A percentile compares a stretch with the other conserved stretches of the same genome.
Conservation (phyloP, 1,140 invertebrate genomes). For the Zaprionus taronus region DNA sequence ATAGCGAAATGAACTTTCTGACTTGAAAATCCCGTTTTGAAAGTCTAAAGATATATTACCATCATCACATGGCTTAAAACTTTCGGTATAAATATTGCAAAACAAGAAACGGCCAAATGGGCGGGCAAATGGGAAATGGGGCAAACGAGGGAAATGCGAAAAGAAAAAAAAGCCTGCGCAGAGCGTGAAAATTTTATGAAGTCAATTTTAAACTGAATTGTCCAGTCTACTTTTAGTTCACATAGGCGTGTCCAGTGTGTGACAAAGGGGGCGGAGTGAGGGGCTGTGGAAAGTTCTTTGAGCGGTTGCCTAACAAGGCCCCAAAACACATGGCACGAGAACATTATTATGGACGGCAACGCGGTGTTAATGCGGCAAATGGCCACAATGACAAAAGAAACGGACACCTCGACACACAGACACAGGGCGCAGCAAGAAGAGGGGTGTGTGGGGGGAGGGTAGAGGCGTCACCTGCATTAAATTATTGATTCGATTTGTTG, state of each 20-base stretch:
- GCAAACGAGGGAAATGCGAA: background rate
- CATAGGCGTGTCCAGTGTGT: background rate
- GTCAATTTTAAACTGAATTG: constrained; percentile 19
- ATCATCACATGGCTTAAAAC: constrained; percentile 1
- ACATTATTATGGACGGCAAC: constrained; percentile 69
- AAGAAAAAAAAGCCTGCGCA: background rate
- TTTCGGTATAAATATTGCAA: constrained; percentile 11
- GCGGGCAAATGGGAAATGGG: background rate
- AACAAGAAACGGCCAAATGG: background rate
- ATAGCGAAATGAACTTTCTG: background rate
- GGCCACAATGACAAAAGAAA: constrained; percentile 67
- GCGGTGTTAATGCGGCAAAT: constrained; percentile 58
- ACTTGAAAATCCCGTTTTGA: background rate
- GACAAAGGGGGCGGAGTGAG: background rate
- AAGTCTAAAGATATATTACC: background rate
- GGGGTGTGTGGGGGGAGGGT: background rate
- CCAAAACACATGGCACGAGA: constrained; percentile 36
- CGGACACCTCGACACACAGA: constrained; percentile 18
- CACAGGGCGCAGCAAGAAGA: background rate
- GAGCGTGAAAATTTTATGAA: constrained; percentile 7
- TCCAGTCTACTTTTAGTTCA: background rate
- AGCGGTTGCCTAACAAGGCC: constrained; percentile 51
- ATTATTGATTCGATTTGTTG: constrained; percentile 77
- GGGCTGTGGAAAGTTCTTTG: background rate
- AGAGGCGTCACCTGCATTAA: constrained; percentile 68